Base-by-base conservation (phyloP, 2,113 vertebrate species). In the Scytalopus superciliaris region DNA sequence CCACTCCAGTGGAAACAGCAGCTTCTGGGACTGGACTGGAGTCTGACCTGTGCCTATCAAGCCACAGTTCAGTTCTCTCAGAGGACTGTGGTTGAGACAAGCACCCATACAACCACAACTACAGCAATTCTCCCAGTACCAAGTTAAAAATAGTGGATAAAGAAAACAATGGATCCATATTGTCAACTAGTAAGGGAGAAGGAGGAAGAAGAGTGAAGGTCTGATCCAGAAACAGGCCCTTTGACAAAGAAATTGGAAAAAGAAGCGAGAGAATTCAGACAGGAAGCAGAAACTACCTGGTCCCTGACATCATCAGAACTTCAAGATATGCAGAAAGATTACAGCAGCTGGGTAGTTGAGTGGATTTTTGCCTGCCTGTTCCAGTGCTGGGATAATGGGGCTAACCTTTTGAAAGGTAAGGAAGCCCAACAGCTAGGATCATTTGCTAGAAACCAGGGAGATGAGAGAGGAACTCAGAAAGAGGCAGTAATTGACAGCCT, bases 371-470 rank as follows among this genome's bases (percentile, higher is more conserved):
- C 53, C 53, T 60, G 31, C 35, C 24, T 85, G 45, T 19, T 50
- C 21, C 14, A 10, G 11, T 67, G 42, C 42, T 67, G 44, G 35
- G 31, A 31, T 42, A 68, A 59, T 19, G 33, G 16, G 9, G 31
- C 44, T 30, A 85, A 31, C 23, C 42, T 37, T 23, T 9, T 19
- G 33, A 59, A 50, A 47, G 25, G 44, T 44, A 57, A 57, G 76
- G 37, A 89, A 57, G 47, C 55, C 31, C 33, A 66, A 23, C 37
- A 57, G 50, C 50, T 81, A 19, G 18, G 27, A 66, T 50, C 37
- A 27, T 31, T 80, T 1, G 0, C 37, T 33, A n/a, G 37, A 82
- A 74, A 45, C 33, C 1, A 1, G 25, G 15, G 30, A 56, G 5
- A 12, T 66, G 76, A 66, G 42, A 50, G 35, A 66, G 18, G 53